These are phyloP conservation scores for Ephestia elutella DNA, from an alignment of 1,140 invertebrate genomes.

Conservation along the genomic window DNA sequence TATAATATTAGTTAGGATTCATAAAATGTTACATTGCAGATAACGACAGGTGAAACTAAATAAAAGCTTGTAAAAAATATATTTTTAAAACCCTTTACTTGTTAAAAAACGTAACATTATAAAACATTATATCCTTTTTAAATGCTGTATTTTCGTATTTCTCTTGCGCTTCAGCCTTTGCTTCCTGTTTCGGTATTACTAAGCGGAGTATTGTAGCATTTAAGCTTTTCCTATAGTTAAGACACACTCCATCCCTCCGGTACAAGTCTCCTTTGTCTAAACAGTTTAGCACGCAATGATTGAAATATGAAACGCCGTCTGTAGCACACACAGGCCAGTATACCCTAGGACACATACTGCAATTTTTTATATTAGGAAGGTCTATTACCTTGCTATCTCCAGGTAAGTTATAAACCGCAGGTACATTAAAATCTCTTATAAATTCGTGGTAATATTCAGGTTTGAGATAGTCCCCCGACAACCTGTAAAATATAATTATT, in stretches of 20 bases:
- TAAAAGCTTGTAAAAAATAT: too few species aligned
- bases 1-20: too few species aligned
- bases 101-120: neutral
- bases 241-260: conserved; percentile 31
- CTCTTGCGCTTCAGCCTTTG: neutral
- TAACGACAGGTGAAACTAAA: too few species aligned
- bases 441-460: neutral
- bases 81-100: too few species aligned
- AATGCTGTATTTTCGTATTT: neutral
- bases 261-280: conserved; percentile 13
- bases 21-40: too few species aligned
- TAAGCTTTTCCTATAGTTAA: conserved; percentile 32
- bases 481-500: neutral
- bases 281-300: conserved; percentile 36
- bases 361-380: neutral
- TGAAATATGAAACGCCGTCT: conserved; percentile 35
- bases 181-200: neutral
- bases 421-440: neutral
- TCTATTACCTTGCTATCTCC: neutral
- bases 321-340: conserved; percentile 32
- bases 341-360: neutral
- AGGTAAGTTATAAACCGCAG: neutral
- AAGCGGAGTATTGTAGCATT: neutral
- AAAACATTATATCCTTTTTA: neutral
- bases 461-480: neutral